These are phyloP conservation scores for Lasioglossum baleicum DNA, from an alignment of 1,140 invertebrate species.

Conservation along the genomic window DNA sequence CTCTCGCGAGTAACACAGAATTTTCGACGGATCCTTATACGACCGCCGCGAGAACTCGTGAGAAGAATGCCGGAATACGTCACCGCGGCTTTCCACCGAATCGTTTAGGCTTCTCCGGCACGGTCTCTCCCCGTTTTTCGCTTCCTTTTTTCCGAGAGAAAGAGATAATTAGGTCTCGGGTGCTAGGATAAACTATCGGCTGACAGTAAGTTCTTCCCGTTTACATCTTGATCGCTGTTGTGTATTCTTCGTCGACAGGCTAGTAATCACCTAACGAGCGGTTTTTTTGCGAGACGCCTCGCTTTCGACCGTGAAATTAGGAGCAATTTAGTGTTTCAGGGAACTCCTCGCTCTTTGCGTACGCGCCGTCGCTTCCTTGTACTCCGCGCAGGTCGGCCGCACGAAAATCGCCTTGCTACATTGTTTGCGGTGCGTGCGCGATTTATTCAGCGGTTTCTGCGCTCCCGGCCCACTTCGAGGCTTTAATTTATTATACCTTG, in stretches of 20 bases:
- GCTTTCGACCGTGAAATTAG: constrained; percentile 44
- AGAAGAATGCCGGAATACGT: background rate
- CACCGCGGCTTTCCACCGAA: background rate
- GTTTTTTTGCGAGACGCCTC: constrained; percentile 22
- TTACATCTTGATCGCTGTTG: constrained; percentile 7
- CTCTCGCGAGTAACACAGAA: constrained; percentile 19
- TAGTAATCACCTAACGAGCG: constrained; percentile 21
- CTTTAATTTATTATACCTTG: no score
- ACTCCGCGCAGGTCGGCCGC: background rate
- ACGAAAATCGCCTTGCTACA: background rate
- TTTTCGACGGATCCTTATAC: background rate
- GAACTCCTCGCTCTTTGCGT: constrained; percentile 10
- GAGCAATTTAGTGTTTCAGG: constrained; percentile 32
- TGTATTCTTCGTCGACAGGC: background rate
- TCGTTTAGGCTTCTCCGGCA: background rate
- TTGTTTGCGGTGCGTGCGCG: no score
- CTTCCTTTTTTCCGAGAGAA: background rate
- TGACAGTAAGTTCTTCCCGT: background rate
- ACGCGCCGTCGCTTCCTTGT: background rate
- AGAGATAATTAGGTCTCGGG: background rate
- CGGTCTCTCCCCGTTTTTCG: background rate
- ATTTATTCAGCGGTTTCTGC: background rate
- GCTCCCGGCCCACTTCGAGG: no score
- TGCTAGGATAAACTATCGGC: background rate
- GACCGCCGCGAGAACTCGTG: background rate